Conservation (phyloP, 2,888 invertebrate species). For the Agrochola litura region DNA sequence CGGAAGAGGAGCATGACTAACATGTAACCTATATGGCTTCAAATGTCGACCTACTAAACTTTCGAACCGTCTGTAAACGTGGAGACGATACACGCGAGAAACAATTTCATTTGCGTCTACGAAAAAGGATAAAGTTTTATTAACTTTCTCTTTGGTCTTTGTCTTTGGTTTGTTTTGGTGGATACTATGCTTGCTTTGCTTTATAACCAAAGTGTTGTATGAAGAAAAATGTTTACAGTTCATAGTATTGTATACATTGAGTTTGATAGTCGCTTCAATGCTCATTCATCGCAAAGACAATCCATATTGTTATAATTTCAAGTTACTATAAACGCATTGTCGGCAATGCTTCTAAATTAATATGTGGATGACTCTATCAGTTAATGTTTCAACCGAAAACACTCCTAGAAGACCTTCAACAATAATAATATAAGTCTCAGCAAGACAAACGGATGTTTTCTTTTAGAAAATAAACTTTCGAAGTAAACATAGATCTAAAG, state of each 20-base stretch:
- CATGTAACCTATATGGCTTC: constrained; percentile 59
- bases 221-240: constrained; percentile 44
- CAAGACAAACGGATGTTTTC: constrained; percentile 35
- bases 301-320: constrained; percentile 50
- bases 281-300: constrained; percentile 54
- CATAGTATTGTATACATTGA: constrained; percentile 43
- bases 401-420: background rate
- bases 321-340: constrained; percentile 30
- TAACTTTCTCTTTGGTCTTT: constrained; percentile 47
- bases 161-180: no score
- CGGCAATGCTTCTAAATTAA: constrained; percentile 1
- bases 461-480: constrained; percentile 58
- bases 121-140: constrained; percentile 31
- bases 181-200: constrained; percentile 6
- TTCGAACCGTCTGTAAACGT: constrained; percentile 39
- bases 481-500: constrained; percentile 54
- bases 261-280: constrained; percentile 46
- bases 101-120: constrained; percentile 31
- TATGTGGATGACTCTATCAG: constrained; percentile 6
- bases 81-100: constrained; percentile 34
- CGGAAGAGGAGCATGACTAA: constrained; percentile 56
- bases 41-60: constrained; percentile 56
- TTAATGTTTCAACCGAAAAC: constrained; percentile 15
- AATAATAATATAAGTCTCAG: constrained; percentile 15
- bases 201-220: constrained; percentile 6